These are phyloP conservation scores for Hylaeus volcanicus DNA, from an alignment of 1,140 invertebrate genomes.

Conservation along the genomic window DNA sequence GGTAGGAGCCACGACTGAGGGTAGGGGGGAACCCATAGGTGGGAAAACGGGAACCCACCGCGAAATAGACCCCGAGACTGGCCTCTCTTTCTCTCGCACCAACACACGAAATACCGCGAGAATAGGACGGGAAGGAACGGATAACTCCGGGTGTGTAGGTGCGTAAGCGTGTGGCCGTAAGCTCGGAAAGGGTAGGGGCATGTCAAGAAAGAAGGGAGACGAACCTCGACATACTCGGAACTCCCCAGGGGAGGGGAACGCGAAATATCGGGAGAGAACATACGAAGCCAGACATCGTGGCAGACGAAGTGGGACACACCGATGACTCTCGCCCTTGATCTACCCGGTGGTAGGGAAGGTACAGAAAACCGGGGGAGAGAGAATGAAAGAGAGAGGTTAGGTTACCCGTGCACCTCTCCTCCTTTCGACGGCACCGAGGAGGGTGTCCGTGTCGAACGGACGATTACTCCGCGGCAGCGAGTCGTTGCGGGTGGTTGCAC, in stretches of 20 bases:
- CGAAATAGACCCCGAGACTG: slow-evolving; percentile 70
- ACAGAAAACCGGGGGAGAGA: slow-evolving; percentile 40
- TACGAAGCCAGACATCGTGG: slow-evolving; percentile 58
- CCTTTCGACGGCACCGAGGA: slow-evolving; percentile 43
- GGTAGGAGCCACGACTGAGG: slow-evolving; percentile 66
- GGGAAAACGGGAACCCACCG: slow-evolving; percentile 71
- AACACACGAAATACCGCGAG: slow-evolving; percentile 51
- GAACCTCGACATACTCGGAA: slow-evolving; percentile 67
- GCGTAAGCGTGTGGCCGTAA: slow-evolving; percentile 56
- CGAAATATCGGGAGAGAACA: slow-evolving; percentile 68
- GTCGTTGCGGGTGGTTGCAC: slow-evolving; percentile 43
- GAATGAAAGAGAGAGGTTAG: slow-evolving; percentile 61
- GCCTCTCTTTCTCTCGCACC: slow-evolving; percentile 48
- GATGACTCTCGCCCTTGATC: slow-evolving; percentile 57
- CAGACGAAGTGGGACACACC: slow-evolving; percentile 66
- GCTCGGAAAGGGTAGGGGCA: slow-evolving; percentile 59
- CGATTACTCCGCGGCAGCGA: slow-evolving; percentile 47
- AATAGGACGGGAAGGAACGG: slow-evolving; percentile 63
- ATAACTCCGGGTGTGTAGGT: slow-evolving; percentile 23
- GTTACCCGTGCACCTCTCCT: slow-evolving; percentile 57
- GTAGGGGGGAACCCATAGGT: slow-evolving; percentile 73
- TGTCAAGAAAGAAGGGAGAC: slow-evolving; percentile 77
- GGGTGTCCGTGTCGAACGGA: slow-evolving; percentile 43
- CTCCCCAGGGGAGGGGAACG: slow-evolving; percentile 68
- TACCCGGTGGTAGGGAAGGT: slow-evolving; percentile 52